Base-by-base conservation (phyloP, 1,140 invertebrate genomes). In the Scylla paramamosain region DNA sequence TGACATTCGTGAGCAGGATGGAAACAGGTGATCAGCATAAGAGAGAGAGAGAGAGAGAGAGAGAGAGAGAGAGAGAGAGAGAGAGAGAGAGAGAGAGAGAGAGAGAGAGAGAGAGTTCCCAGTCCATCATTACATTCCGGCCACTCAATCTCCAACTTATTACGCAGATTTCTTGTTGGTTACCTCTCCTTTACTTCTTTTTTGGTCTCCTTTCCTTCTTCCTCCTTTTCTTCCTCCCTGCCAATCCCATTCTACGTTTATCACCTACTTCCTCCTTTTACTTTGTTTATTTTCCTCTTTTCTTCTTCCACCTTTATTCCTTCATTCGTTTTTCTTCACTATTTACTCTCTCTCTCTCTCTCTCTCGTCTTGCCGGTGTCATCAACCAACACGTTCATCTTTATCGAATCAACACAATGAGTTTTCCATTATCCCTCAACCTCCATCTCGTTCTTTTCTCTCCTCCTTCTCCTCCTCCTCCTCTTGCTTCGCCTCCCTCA, bases 21-120 rank as follows among this genome's bases (percentile, higher is more conserved):
- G 52, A 16, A 59, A 59, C 52, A 59, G 52, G 52, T 12, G 20
- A 59, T 59, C 52, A 59, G 12, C 20, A 16, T 59, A 16, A 14
- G 48, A 52, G 14, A 7, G 48, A 52, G 14, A 52, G 14, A 52
- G 6, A 59, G 20, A 59, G 52, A 59, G 10, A 59, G 20, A 59
- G 20, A 59, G 52, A 59, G 20, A 16, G 20, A 16, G 20, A 59
- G 52, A 59, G 52, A 12, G 20, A 59, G 20, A 59, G 52, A 59
- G 20, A 59, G 86, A 88, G 86, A 88, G 86, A 88, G 86, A 88
- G 86, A 88, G 86, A 88, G 83, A 84, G 32, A 39, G 86, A 88
- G 28, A 88, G 86, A 88, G 28, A 88, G 29, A 32, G 86, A 88
- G 86, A 88, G 86, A 39, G 0, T 25, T 16, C 6, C 31, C 1